Base-by-base conservation (phyloP, 2,113 vertebrate genomes). In the Syrmaticus mikado region DNA sequence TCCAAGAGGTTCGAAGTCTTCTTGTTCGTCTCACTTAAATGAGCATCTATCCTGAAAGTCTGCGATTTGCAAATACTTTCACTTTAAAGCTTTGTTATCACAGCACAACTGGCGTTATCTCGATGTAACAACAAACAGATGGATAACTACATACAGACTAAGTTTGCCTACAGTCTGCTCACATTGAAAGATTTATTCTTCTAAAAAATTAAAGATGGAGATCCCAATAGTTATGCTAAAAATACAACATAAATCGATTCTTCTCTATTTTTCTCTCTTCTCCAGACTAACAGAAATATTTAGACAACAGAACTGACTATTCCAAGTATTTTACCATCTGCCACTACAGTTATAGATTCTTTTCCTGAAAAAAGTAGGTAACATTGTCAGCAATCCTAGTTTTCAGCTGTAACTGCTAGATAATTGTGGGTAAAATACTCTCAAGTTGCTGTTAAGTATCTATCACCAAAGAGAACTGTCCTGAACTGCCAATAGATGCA, bases 1-100 rank as follows among this genome's bases (percentile, higher is more conserved):
- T 36, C 16, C 24, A 80, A 75, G 32, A 81, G 73, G 87, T 89
- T 92, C 89, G 90, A 92, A 96, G 92, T 85, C 92, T 75, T 78
- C 57, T 57, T 65, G 22, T 46, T 74, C 87, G 43, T 68, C 79
- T 91, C 76, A 90, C 40, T 91, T 85, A 90, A 89, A 68, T 73
- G 85, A 10, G 38, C 67, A 52, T 41, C 95, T 93, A 94, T 89
- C 90, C 94, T 71, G 64, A 83, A 94, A 92, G 92, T 85, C 86
- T 95, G 72, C 8, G 0, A 78, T 77, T 68, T 38, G 79, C 72
- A 92, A 96, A 87, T 70, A 81, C 81, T 82, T 86, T 91, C 14
- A 70, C 57, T 92, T 73, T 70, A 53, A 73, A 85, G 48, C 82
- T 85, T 82, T 73, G 36, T 81, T 62, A 82, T 82, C 1, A 1